Evolutionary conservation across 1,140 invertebrate genomes (phyloP), one percentile per base, ranked within the genome.

Genomic region (Euura lappo): DNA sequence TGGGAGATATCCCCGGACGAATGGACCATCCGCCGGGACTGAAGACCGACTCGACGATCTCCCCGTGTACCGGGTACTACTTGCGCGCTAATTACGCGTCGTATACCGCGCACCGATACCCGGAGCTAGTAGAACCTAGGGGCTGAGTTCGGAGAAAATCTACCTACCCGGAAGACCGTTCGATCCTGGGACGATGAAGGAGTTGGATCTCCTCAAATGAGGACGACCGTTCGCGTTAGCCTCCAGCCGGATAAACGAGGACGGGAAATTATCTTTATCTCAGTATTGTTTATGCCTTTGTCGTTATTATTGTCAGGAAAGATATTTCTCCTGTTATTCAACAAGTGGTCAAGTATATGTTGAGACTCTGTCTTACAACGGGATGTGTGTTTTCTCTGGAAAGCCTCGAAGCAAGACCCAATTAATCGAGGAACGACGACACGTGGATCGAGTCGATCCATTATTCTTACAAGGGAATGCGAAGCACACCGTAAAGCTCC

Each of bases 221-320:
- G 28, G 28, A 28, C 28, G 11, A 3, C 44, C 4, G 45, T 42
- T 45, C 28, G n/a, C 13, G 11, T 11, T 47, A 13, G 45, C 68
- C 68, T 69, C 51, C n/a, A 13, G 51, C 46, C 45, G 11, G 10
- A 46, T 4, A 69, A n/a, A 69, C n/a, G 43, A 69, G 60, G 8
- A 47, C 46, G 43, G 60, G 10, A 11, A 45, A 45, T 69, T 11
- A 45, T 45, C 6, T 28, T 28, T 28, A 28, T 28, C 28, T 28
- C 28, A 1, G 28, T 28, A 28, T 28, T 28, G 28, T 68, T 10
- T 68, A 44, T 68, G 44, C n/a, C 45, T 69, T 7, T 4, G 28
- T 28, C 28, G 28, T 28, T 28, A 28, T 28, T 28, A 28, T 28
- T 28, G 28, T 28, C 28, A 28, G 28, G 28, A 28, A 28, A 28